Evolutionary conservation across 2,113 vertebrate species (phyloP).

Genomic region (Chelonoidis abingdonii): DNA sequence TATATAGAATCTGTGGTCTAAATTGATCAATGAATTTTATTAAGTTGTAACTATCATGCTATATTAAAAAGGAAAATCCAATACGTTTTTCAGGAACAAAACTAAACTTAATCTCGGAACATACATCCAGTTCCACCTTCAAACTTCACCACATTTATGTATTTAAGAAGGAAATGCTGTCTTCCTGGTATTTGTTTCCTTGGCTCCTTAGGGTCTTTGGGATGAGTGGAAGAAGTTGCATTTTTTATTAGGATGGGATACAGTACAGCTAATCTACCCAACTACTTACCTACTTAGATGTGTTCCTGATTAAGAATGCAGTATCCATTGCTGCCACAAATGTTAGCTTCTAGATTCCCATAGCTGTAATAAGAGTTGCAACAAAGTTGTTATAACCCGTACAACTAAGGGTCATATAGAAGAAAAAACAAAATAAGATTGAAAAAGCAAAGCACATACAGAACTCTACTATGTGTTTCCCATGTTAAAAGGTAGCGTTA

Average conservation of each 20-base stretch:
- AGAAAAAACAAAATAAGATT: constrained; percentile 50
- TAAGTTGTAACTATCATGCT: constrained; percentile 20
- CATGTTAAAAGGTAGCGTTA: neutral
- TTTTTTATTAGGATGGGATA: constrained; percentile 25
- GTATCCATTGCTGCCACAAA: constrained; percentile 9
- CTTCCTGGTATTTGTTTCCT: neutral
- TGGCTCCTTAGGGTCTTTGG: neutral
- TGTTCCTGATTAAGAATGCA: constrained; percentile 42
- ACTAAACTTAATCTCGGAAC: constrained; percentile 12
- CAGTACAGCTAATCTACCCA: constrained; percentile 8
- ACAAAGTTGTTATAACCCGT: constrained; percentile 33
- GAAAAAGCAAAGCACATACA: constrained; percentile 19
- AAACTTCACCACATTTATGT: neutral
- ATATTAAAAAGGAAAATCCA: constrained; percentile 43
- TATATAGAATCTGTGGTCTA: constrained; percentile 20
- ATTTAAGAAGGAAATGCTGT: neutral
- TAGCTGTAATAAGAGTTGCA: constrained; percentile 34
- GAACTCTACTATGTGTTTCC: neutral
- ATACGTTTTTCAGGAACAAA: neutral
- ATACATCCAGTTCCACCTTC: neutral
- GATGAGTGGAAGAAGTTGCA: constrained; percentile 15
- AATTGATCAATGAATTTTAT: constrained; percentile 44
- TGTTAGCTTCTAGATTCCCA: constrained; percentile 32
- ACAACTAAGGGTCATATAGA: constrained; percentile 2
- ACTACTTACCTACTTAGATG: neutral